Base-by-base conservation (phyloP, 1,140 invertebrate species). In the Drosophila insularis region DNA sequence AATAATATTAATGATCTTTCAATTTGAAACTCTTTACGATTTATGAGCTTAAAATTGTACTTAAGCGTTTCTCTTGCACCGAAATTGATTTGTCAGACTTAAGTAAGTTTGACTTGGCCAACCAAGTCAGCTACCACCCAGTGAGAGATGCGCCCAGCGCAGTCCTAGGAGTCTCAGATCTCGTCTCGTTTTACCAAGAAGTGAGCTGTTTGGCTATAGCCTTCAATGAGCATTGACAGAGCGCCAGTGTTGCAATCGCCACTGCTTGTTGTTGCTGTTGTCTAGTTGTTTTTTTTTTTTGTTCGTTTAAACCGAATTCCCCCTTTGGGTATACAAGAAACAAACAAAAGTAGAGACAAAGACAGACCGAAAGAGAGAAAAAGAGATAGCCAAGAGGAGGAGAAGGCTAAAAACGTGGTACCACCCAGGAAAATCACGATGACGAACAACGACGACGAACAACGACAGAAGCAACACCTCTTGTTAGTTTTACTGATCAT, bases 401-500 rank as follows among this genome's bases (percentile, higher is more conserved):
- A 8, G 7, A 40, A 21, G 10, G 6, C 17, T 55, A n/a, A 19
- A 40, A 23, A 56, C 35, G 37, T 35, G 40, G 61, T 68, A 74
- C 82, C 82, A 87, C 82, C 84, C 82, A 89, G 58, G 67, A 80
- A 87, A 89, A 89, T 87, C 84, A 87, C 84, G 84, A 87, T 87
- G 84, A 89, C 73, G 76, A 71, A 78, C 72, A 31, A 63, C 63
- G 54, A 71, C 68, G 68, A 69, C 67, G 32, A 80, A 71, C 73
- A 81, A 86, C 82, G 82, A 87, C 82, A 87, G 76, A 76, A 86
- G 82, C 84, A 89, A 87, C 84, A 87, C 84, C 84, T 87, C 85
- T 80, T 87, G 84, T 87, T 87, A 89, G 84, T 87, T 87, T 89
- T 84, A 60, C 77, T 84, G 84, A 87, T 87, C 84, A 87, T 87